Percentiles rank a stretch among this genome's conserved stretches.
These are phyloP conservation scores for Trisateles emortualis DNA, from an alignment of 2,888 invertebrate genomes.

Conservation along the genomic window DNA sequence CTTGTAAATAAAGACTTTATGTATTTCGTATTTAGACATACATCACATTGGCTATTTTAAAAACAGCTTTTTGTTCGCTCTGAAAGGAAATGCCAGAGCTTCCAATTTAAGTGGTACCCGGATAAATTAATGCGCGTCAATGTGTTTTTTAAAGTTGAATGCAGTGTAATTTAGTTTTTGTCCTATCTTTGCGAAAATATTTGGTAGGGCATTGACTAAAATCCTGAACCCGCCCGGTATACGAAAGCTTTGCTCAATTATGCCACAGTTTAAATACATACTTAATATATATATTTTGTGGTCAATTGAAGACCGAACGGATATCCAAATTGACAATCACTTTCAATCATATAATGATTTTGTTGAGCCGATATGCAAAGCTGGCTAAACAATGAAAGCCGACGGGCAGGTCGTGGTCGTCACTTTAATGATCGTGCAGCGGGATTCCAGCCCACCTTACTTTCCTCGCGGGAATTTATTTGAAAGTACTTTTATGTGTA, in stretches of 20 bases:
- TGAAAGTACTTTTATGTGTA: conserved; percentile 59
- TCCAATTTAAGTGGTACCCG: conserved; percentile 72
- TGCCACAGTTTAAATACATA: background rate
- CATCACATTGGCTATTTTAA: conserved; percentile 44
- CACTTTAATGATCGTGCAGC: conserved; percentile 67
- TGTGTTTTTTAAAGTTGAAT: conserved; percentile 43
- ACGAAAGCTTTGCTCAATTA: background rate
- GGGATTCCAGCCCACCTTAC: conserved; percentile 68
- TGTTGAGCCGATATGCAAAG: conserved; percentile 67
- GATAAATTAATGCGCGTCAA: conserved; percentile 61
- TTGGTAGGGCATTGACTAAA: conserved; percentile 29
- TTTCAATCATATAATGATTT: conserved; percentile 63
- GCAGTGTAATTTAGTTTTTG: conserved; percentile 34
- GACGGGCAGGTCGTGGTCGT: conserved; percentile 70
- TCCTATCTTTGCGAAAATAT: conserved; percentile 20
- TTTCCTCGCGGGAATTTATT: conserved; percentile 73
- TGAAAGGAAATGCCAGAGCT: conserved; percentile 75
- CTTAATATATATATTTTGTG: too few species aligned
- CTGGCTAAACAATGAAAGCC: conserved; percentile 75
- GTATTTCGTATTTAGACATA: conserved; percentile 48
- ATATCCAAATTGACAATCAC: conserved; percentile 50
- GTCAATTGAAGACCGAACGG: background rate
- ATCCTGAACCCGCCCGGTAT: background rate
- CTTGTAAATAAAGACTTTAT: conserved; percentile 65
- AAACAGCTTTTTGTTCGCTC: conserved; percentile 65